Base-by-base conservation (phyloP, 2,888 invertebrate genomes). In the Drosophila atroscutellata region DNA sequence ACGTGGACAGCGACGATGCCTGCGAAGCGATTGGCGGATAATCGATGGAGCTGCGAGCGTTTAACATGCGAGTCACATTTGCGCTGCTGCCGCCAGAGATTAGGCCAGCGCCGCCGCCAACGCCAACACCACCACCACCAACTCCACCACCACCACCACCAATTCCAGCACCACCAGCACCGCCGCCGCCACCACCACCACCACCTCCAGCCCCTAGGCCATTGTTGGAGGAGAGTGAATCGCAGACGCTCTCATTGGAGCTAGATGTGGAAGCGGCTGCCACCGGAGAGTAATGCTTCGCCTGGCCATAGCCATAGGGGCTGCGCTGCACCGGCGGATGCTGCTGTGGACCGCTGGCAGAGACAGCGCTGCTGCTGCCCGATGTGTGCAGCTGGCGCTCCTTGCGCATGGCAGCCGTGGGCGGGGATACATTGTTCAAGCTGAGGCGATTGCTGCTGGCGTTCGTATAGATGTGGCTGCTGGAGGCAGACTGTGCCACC, bases 171-270 rank as follows among this genome's bases (percentile, higher is more conserved):
- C 11, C 32, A 1, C 47, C 73, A 7, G 60, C 18, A 47, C 60
- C 65, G 32, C 67, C 67, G 15, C 74, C 76, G 15, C 11, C 52
- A 24, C 56, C 72, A 59, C 92, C 93, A 54, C 92, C 94, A 83
- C 74, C 81, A n/a, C 73, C 80, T 47, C 92, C 93, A 52, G 92
- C 94, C 83, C 77, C 78, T 9, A 81, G 75, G 89, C 95, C 94
- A 91, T 95, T 94, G 83, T 93, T 93, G 36, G 95, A 95, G 83
- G 94, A 94, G 28, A 95, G 94, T 85, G 94, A 94, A 67, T 96
- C 96, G 76, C 96, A 96, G 55, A 97, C 96, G 1, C 97, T 97
- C 94, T 98, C 97, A 85, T 96, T 96, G 26, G 97, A 97, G 94
- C 97, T 97, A 93, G 97, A 96, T 24, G 96, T 96, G 72, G 94